Conservation (phyloP, 2,888 invertebrate species). For the Conops quadrifasciatus region DNA sequence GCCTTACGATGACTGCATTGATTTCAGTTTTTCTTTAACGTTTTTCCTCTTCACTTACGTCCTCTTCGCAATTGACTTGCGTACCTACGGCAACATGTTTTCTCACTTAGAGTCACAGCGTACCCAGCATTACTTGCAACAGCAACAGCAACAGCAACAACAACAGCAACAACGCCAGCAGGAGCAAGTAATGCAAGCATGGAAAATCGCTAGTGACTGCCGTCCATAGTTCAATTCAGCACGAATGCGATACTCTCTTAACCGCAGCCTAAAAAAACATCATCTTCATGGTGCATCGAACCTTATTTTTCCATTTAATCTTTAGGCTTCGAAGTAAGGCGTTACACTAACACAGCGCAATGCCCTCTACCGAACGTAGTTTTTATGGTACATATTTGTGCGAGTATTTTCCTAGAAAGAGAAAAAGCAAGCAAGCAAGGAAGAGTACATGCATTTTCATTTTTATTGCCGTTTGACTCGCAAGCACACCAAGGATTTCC, state of each 20-base stretch:
- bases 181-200: not conserved
- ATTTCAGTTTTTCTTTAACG: not conserved
- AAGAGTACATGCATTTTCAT: not conserved
- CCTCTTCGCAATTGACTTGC: not conserved
- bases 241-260: constrained; percentile 5
- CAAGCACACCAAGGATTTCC: constrained; percentile 7
- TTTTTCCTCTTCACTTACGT: not conserved
- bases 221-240: not conserved
- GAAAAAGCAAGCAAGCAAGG: not conserved
- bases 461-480: constrained; percentile 6
- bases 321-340: constrained; percentile 7
- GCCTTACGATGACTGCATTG: not conserved
- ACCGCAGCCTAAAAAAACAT: constrained; percentile 13
- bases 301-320: constrained; percentile 29
- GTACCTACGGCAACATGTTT: constrained; percentile 15
- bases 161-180: not conserved
- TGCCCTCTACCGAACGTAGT: not conserved
- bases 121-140: not conserved
- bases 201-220: not conserved
- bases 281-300: constrained; percentile 29
- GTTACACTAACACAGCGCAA: not conserved
- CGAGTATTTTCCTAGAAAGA: not conserved
- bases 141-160: not conserved
- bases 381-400: not conserved
- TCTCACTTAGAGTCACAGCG: constrained; percentile 26